Percentiles rank a stretch among this genome's conserved stretches.
These are phyloP conservation scores for Machaerirhynchus nigripectus DNA, from an alignment of 2,113 vertebrate genomes.

Conservation along the genomic window DNA sequence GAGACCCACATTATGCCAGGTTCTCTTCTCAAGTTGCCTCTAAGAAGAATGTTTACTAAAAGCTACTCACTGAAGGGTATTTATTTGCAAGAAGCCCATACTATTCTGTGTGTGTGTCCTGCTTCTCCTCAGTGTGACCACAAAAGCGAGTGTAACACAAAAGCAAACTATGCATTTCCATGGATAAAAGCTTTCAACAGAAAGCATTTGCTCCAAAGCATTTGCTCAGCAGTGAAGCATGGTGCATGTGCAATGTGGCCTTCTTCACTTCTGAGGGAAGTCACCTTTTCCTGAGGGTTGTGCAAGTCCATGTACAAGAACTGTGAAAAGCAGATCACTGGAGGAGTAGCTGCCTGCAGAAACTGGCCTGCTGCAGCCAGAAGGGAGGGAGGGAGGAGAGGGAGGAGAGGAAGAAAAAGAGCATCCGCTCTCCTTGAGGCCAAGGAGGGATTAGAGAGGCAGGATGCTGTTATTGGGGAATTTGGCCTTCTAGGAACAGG, in stretches of 20 bases:
- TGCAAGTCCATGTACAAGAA: background rate
- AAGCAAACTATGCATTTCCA: background rate
- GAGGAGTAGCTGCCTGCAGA: background rate
- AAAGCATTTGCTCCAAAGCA: background rate
- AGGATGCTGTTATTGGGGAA: background rate
- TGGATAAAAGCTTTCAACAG: background rate
- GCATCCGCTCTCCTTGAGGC: fast-evolving
- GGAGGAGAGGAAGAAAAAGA: background rate
- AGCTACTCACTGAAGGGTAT: background rate
- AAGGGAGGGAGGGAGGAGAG: background rate
- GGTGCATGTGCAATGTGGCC: fast-evolving
- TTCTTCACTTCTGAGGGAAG: background rate
- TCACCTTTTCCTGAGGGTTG: background rate
- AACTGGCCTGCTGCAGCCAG: background rate
- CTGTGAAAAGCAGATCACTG: background rate
- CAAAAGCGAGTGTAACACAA: background rate
- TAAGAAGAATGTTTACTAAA: background rate
- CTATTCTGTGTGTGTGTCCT: background rate
- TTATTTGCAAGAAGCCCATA: background rate
- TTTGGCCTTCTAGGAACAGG: background rate
- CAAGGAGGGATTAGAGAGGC: background rate
- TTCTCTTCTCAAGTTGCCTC: background rate
- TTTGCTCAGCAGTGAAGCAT: background rate
- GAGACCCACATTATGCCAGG: fast-evolving
- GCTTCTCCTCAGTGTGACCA: background rate